Conservation (phyloP, 1,140 invertebrate species). For the Drosophila rhopaloa region DNA sequence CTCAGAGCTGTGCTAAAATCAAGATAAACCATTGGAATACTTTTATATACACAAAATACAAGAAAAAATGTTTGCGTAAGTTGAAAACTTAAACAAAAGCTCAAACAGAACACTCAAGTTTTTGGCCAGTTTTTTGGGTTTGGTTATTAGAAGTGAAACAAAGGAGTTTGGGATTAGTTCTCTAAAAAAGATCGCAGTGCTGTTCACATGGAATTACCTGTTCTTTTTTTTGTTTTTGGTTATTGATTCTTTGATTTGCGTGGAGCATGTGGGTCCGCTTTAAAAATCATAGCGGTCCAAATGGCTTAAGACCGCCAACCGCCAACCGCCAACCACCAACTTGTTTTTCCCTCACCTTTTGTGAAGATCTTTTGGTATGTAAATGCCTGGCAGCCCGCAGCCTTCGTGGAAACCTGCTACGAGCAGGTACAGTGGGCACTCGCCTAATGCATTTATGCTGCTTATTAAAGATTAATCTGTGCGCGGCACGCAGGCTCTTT, state of each 20-base stretch:
- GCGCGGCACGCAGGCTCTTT: constrained; percentile 24
- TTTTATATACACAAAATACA: background rate
- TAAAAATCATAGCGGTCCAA: constrained; percentile 4
- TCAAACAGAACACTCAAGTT: background rate
- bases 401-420: constrained; percentile 29
- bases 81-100: constrained; percentile 5
- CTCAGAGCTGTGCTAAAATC: background rate
- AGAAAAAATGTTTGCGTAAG: constrained; percentile 48
- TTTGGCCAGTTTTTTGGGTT: constrained; percentile 11
- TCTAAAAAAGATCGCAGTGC: background rate
- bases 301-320: constrained; percentile 7
- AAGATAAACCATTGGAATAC: constrained; percentile 28
- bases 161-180: background rate
- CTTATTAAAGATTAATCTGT: constrained; percentile 44
- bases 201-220: constrained; percentile 6
- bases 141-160: background rate
- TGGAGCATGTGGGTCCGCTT: constrained; percentile 22
- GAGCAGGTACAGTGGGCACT: constrained; percentile 24
- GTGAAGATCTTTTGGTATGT: constrained; percentile 49
- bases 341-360: constrained; percentile 34
- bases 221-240: background rate
- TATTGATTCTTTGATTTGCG: constrained; percentile 17
- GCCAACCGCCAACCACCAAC: constrained; percentile 16
- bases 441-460: constrained; percentile 42
- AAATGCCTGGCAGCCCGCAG: constrained; percentile 34